A percentile compares a stretch with the other conserved stretches of the same genome.
These are phyloP conservation scores for Ganaspis sp. DNA, from an alignment of 1,140 invertebrate genomes.

Conservation along the genomic window DNA sequence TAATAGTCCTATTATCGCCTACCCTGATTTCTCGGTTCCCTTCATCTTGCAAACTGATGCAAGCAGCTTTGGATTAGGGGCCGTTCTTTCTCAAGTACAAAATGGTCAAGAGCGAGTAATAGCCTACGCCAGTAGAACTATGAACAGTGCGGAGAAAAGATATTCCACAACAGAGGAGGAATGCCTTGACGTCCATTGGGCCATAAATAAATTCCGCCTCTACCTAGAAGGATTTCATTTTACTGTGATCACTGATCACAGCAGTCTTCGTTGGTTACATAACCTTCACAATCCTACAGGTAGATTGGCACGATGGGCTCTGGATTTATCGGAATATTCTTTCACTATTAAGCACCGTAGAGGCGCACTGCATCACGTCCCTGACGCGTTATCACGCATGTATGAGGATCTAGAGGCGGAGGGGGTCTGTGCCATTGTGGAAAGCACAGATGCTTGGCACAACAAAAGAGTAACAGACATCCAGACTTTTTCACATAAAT, in stretches of 20 bases:
- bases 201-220: no score
- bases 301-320: neutral
- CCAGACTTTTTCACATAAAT: neutral
- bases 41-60: neutral
- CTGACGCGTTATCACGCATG: neutral
- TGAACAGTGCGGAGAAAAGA: constrained; percentile 62
- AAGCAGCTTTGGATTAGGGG: constrained; percentile 52
- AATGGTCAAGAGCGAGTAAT: constrained; percentile 71
- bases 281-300: neutral
- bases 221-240: neutral
- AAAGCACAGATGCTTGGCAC: neutral
- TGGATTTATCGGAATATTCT: neutral
- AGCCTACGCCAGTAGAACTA: constrained; percentile 68
- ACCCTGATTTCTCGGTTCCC: no score
- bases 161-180: no score
- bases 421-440: neutral
- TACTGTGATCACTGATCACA: neutral
- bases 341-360: neutral
- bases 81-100: constrained; percentile 63
- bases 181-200: no score
- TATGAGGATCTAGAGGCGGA: neutral
- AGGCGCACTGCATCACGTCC: neutral
- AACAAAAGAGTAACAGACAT: neutral
- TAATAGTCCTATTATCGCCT: no score
- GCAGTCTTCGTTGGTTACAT: constrained; percentile 67